Conservation (phyloP, 2,113 vertebrate species). For the Lycocorax pyrrhopterus region DNA sequence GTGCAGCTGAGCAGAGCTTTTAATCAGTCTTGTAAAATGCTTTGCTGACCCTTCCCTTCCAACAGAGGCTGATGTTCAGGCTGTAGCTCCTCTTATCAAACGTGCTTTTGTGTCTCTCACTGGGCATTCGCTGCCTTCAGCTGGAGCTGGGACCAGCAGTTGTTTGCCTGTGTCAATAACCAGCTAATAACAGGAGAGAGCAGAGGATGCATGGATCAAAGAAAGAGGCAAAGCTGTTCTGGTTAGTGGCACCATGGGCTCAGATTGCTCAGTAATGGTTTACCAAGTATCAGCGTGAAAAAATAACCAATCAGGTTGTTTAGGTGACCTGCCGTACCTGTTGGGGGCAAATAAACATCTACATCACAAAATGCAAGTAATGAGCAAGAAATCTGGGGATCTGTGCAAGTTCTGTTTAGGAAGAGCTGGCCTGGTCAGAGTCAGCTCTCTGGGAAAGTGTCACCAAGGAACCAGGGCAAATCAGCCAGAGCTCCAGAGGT, state of each 20-base stretch:
- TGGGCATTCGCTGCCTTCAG: not conserved
- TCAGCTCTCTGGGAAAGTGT: not conserved
- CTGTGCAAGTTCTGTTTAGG: not conserved
- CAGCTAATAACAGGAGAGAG: not conserved
- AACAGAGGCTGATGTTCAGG: not conserved
- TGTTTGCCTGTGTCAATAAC: not conserved
- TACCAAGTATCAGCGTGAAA: not conserved
- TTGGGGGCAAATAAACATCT: not conserved
- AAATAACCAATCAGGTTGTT: not conserved
- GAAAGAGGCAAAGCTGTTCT: not conserved
- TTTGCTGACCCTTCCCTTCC: not conserved
- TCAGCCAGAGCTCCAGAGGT: fast-evolving
- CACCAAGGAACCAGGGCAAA: not conserved
- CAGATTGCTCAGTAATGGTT: not conserved
- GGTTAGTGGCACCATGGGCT: not conserved
- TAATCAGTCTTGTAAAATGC: not conserved
- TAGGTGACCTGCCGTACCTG: not conserved
- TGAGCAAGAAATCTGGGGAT: not conserved
- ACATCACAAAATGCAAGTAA: not conserved
- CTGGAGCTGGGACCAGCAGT: not conserved
- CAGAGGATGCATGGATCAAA: not conserved
- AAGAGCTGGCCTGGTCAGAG: not conserved
- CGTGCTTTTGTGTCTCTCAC: not conserved
- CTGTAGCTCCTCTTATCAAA: not conserved
- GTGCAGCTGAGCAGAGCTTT: not conserved